Evolutionary conservation across 2,797 vertebrate genomes (phyloP).

Genomic region (Valencia hispanica): DNA sequence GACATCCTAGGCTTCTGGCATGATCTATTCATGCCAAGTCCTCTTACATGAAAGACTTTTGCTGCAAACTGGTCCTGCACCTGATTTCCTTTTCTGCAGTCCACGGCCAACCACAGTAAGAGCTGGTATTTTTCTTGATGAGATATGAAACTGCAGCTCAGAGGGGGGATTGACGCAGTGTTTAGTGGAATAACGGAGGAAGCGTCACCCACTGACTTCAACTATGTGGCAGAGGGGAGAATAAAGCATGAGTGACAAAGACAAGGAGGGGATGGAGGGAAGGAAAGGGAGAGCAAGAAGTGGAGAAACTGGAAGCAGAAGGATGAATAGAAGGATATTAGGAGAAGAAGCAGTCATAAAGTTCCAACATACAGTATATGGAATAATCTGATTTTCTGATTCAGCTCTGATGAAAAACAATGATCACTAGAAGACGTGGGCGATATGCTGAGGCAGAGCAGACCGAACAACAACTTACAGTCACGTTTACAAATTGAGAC

Average conservation of each 20-base stretch:
- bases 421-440: not conserved
- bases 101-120: constrained; percentile 62
- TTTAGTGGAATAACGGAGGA: constrained; percentile 80
- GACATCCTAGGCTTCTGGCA: not conserved
- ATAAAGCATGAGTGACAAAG: constrained; percentile 6
- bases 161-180: constrained; percentile 75
- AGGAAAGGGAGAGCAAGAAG: not conserved
- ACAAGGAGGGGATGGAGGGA: not conserved
- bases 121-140: constrained; percentile 77
- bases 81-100: constrained; percentile 39
- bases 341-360: not conserved
- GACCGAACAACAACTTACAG: not conserved
- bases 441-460: not conserved
- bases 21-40: not conserved
- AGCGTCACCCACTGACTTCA: constrained; percentile 22
- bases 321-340: not conserved
- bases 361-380: not conserved
- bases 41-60: not conserved
- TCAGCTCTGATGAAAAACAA: not conserved
- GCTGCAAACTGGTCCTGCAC: not conserved
- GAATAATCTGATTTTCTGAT: not conserved
- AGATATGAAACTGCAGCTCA: constrained; percentile 76
- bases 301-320: not conserved
- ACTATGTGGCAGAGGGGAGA: constrained; percentile 60
- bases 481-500: not conserved